Conservation (phyloP, 2,797 vertebrate genomes). For the Anabas testudineus region DNA sequence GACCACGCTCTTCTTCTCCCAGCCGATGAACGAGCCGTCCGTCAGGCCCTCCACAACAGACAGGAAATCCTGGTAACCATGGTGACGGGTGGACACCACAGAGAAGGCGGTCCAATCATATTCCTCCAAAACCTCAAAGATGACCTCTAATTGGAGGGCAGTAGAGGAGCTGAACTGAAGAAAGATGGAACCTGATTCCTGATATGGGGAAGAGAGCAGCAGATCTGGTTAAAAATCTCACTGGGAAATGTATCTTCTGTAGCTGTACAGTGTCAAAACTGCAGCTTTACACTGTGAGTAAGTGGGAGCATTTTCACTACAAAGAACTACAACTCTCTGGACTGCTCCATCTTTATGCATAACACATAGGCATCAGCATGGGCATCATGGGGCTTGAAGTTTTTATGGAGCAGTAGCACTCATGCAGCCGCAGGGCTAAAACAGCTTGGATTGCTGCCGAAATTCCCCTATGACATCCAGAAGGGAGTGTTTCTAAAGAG, state of each 20-base stretch:
- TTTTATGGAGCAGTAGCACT: constrained; percentile 67
- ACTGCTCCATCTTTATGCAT: constrained; percentile 66
- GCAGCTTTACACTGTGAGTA: constrained; percentile 20
- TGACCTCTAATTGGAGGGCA: constrained; percentile 93
- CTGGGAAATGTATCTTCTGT: constrained; percentile 22
- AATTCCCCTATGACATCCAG: constrained; percentile 70
- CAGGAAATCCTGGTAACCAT: constrained; percentile 94
- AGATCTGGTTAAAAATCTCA: constrained; percentile 60
- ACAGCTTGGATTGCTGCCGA: constrained; percentile 70
- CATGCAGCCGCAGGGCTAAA: constrained; percentile 66
- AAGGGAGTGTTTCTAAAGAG: constrained; percentile 71
- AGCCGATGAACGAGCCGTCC: constrained; percentile 95
- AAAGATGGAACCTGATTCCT: constrained; percentile 97
- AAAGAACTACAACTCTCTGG: constrained; percentile 67
- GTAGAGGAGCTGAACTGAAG: constrained; percentile 96
- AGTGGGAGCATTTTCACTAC: constrained; percentile 38
- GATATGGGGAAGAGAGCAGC: constrained; percentile 75
- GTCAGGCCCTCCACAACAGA: constrained; percentile 94
- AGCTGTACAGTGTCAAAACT: constrained; percentile 30
- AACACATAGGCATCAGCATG: constrained; percentile 59
- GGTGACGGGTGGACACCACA: constrained; percentile 92
- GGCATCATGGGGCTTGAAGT: constrained; percentile 70
- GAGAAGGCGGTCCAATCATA: constrained; percentile 97
- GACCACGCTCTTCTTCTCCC: constrained; percentile 95
- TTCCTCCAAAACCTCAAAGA: constrained; percentile 96